Base-by-base conservation (phyloP, 92 coral and sea anemone genomes). In the Porites divaricata region DNA sequence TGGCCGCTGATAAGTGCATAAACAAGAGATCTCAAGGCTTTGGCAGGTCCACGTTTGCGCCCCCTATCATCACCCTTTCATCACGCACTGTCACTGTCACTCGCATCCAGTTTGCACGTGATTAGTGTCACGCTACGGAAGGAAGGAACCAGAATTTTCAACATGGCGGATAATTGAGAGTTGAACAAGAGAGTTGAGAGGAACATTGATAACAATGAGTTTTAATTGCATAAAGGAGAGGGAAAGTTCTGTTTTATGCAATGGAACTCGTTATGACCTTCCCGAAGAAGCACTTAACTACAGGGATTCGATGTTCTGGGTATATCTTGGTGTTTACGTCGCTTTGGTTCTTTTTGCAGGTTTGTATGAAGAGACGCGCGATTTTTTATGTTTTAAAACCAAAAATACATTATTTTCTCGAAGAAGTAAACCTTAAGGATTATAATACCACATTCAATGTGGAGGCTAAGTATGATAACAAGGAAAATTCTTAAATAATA, bases 341-440 rank as follows among this genome's bases (percentile, higher is more conserved):
- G 93, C 73, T 6, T 90, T 96, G 20, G 99, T 96, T 11, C 61
- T 96, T 68, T 94, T 96, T 87, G 99, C 99, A 82, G 99, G 98
- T 93, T 13, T 49, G 89, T 62, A n/a, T n/a, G 58, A 9, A 13
- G 19, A 14, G 5, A 72, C 9, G 25, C 9, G 10, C 23, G n/a
- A 50, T 17, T 1, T 48, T 54, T 11, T 54, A 54, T 54, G 12
- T 54, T 54, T 54, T 11, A 54, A 54, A 54, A 54, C 59, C 16
- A 54, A 54, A 54, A 35, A 54, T 54, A 2, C 59, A 11, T 54
- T 12, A 54, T 15, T 54, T 54, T 54, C 59, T 15, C 17, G 16
- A 54, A 11, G 14, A 54, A 54, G 12, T 11, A 54, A 4, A 11
- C 17, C 45, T 35, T 35, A 35, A 6, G 45, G 4, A 35, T 35